Evolutionary conservation across 2,797 vertebrate species (phyloP).

Genomic region (Champsocephalus esox): DNA sequence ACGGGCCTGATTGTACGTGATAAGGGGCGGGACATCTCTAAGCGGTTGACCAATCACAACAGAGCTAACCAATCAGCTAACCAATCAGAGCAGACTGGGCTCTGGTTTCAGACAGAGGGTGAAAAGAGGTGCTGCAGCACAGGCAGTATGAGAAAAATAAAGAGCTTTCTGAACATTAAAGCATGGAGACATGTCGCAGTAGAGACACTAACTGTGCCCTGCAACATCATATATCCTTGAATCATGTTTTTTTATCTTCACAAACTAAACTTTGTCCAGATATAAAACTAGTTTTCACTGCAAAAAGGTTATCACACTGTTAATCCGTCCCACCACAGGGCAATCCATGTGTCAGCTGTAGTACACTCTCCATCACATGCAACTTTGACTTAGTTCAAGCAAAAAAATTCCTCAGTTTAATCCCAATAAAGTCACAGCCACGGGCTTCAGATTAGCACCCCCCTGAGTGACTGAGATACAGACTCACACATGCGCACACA

Average conservation of each 20-base stretch:
- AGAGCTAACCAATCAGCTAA: too few species aligned
- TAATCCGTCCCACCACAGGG: background rate
- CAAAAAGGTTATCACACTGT: too few species aligned
- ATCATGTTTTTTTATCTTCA: background rate
- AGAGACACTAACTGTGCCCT: too few species aligned
- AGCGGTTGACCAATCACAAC: too few species aligned
- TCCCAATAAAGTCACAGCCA: conserved; percentile 67
- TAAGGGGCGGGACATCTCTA: too few species aligned
- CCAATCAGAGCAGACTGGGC: too few species aligned
- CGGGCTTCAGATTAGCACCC: conserved; percentile 68
- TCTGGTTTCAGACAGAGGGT: too few species aligned
- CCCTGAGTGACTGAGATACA: conserved; percentile 37
- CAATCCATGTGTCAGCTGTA: conserved; percentile 21
- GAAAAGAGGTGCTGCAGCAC: too few species aligned
- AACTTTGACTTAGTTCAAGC: conserved; percentile 35
- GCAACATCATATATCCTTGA: background rate
- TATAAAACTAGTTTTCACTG: background rate
- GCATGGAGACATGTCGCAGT: too few species aligned
- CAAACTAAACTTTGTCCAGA: background rate
- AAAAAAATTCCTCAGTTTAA: conserved; percentile 60
- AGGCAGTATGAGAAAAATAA: too few species aligned
- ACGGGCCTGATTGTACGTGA: too few species aligned
- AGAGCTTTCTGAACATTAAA: too few species aligned
- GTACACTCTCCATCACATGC: conserved; percentile 43
- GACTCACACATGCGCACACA: conserved; percentile 23